These are phyloP conservation scores for Danaus plexippus DNA, from an alignment of 1,140 invertebrate genomes.

Conservation along the genomic window DNA sequence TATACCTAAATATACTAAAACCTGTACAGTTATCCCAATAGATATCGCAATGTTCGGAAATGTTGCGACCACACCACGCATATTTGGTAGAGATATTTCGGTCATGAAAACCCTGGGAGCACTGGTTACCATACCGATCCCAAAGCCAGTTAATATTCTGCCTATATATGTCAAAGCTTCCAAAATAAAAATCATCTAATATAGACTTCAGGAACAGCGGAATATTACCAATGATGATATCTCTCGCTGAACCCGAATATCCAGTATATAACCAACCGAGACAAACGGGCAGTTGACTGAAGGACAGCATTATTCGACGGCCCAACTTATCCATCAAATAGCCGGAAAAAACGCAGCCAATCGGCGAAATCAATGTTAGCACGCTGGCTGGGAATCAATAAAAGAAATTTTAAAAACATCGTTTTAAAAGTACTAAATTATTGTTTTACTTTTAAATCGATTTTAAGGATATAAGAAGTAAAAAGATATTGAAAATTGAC, in stretches of 20 bases:
- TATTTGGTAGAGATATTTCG: no score
- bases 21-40: no score
- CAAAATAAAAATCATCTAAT: constrained; percentile 1
- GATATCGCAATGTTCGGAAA: no score
- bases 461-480: no score
- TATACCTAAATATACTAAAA: no score
- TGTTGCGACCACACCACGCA: no score
- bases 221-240: constrained; percentile 39
- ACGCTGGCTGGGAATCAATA: constrained; percentile 63
- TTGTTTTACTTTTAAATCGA: no score
- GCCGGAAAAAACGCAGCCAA: constrained; percentile 70
- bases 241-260: constrained; percentile 18
- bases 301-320: constrained; percentile 39
- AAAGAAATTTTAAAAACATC: background rate
- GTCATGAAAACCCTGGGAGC: constrained; percentile 70
- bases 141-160: constrained; percentile 69
- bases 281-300: constrained; percentile 29
- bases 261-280: constrained; percentile 38
- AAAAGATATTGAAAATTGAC: no score
- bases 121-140: constrained; percentile 73
- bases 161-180: constrained; percentile 22
- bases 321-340: constrained; percentile 75
- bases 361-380: constrained; percentile 64
- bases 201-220: no score
- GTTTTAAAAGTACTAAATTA: no score